A percentile compares a stretch with the other conserved stretches of the same genome.
phyloP scores from a whole-genome alignment of 2,888 invertebrate species.

The Tricholauxania praeusta region DNA sequence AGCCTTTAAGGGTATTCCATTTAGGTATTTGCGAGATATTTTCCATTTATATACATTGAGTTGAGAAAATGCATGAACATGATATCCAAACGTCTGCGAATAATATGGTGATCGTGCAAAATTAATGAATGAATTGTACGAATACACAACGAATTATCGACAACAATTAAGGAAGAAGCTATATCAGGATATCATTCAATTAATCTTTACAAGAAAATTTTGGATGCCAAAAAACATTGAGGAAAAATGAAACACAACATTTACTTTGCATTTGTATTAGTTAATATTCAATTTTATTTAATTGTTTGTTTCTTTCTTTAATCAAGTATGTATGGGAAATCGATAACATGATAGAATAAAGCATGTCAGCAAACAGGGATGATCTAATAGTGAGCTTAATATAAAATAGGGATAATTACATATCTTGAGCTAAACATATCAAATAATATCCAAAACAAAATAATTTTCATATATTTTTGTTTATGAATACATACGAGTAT shows the following conservation, averaged over 20 bases:
- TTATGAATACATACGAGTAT: too few species aligned
- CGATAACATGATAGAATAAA: not conserved
- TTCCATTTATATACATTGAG: not conserved
- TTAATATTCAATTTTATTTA: constrained; percentile 24
- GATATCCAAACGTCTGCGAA: not conserved
- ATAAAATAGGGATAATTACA: too few species aligned
- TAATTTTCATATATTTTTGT: too few species aligned
- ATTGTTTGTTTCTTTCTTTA: constrained; percentile 39
- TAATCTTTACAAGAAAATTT: not conserved
- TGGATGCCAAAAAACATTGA: constrained; percentile 5
- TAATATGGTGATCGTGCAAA: constrained; percentile 19
- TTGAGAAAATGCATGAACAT: not conserved
- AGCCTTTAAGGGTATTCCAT: not conserved
- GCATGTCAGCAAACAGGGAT: too few species aligned
- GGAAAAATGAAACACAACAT: constrained; percentile 33
- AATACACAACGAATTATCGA: not conserved
- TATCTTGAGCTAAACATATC: too few species aligned
- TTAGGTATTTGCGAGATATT: not conserved
- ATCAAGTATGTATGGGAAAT: constrained; percentile 21
- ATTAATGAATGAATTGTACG: constrained; percentile 5
- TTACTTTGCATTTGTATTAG: constrained; percentile 28
- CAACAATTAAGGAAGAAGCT: not conserved
- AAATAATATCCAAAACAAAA: too few species aligned
- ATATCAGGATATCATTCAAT: not conserved
- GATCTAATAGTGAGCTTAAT: too few species aligned